These are phyloP conservation scores for Dendroctonus valens DNA, from an alignment of 1,140 invertebrate genomes.

Conservation along the genomic window DNA sequence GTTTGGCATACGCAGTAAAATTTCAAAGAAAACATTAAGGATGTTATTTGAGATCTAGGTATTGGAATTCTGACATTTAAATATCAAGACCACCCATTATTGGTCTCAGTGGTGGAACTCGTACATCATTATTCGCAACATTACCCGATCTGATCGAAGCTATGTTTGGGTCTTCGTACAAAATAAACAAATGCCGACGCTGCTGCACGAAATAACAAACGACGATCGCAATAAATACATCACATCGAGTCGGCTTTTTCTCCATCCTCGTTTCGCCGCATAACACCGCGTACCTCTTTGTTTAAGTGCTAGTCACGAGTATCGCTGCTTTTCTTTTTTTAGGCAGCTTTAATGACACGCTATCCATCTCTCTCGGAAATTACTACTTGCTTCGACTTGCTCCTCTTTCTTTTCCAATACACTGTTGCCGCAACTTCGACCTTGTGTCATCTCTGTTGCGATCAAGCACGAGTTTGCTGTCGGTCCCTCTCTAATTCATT, in stretches of 20 bases:
- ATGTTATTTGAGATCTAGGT: too few species aligned
- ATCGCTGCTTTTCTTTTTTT: conserved; percentile 32
- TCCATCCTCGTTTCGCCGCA: conserved; percentile 29
- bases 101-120: background rate
- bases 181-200: conserved; percentile 36
- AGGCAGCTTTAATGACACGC: conserved; percentile 28
- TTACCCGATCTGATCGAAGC: conserved; percentile 14
- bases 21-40: too few species aligned
- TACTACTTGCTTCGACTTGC: conserved; percentile 31
- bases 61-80: background rate
- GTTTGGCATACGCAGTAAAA: too few species aligned
- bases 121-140: conserved; percentile 21
- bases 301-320: conserved; percentile 35
- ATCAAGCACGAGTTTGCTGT: background rate
- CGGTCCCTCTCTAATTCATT: conserved; percentile 28
- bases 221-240: conserved; percentile 35
- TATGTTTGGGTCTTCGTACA: conserved; percentile 27
- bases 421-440: conserved; percentile 18
- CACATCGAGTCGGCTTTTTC: conserved; percentile 21
- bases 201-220: conserved; percentile 34
- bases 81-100: conserved; percentile 16
- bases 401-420: conserved; percentile 27
- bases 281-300: conserved; percentile 30
- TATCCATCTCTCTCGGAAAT: conserved; percentile 36
- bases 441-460: background rate